A percentile compares a stretch with the other conserved stretches of the same genome.
phyloP scores from a whole-genome alignment of 2,888 invertebrate genomes.

The Scaptomyza parva region DNA sequence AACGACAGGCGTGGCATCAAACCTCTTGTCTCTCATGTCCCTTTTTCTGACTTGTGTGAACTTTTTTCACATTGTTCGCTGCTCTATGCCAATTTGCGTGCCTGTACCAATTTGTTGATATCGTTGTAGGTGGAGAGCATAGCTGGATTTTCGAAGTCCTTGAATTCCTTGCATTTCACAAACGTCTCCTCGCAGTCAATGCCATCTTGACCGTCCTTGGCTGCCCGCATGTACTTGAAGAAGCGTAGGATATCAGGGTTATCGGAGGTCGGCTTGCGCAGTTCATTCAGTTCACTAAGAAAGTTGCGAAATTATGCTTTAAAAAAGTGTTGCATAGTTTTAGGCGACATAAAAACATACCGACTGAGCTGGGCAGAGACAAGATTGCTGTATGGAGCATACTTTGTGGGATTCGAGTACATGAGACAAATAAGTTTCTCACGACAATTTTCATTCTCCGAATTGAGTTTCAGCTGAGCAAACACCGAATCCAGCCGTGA shows the following conservation, averaged over 20 bases:
- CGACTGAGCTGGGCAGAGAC: constrained; percentile 95
- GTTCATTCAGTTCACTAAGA: constrained; percentile 92
- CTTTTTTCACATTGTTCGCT: constrained; percentile 28
- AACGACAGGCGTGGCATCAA: constrained; percentile 31
- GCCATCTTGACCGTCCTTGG: constrained; percentile 94
- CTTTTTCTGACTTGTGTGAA: constrained; percentile 60
- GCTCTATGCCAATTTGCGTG: constrained; percentile 86
- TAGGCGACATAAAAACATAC: constrained; percentile 85
- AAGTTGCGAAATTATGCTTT: constrained; percentile 16
- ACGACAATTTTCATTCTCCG: constrained; percentile 89
- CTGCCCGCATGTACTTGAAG: constrained; percentile 96
- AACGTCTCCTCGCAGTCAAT: constrained; percentile 89
- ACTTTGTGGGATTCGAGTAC: constrained; percentile 95
- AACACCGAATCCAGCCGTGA: constrained; percentile 94
- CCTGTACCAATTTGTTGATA: constrained; percentile 94
- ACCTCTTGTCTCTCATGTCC: constrained; percentile 28
- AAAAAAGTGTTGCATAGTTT: constrained; percentile 55
- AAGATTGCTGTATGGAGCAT: constrained; percentile 94
- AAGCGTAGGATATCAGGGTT: constrained; percentile 94
- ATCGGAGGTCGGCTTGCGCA: constrained; percentile 93
- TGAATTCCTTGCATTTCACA: constrained; percentile 88
- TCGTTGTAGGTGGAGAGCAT: constrained; percentile 95
- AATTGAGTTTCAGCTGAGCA: constrained; percentile 89
- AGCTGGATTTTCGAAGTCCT: constrained; percentile 90
- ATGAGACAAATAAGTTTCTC: constrained; percentile 94